phyloP scores from a whole-genome alignment of 2,888 invertebrate species.

The Drosophila robusta region DNA sequence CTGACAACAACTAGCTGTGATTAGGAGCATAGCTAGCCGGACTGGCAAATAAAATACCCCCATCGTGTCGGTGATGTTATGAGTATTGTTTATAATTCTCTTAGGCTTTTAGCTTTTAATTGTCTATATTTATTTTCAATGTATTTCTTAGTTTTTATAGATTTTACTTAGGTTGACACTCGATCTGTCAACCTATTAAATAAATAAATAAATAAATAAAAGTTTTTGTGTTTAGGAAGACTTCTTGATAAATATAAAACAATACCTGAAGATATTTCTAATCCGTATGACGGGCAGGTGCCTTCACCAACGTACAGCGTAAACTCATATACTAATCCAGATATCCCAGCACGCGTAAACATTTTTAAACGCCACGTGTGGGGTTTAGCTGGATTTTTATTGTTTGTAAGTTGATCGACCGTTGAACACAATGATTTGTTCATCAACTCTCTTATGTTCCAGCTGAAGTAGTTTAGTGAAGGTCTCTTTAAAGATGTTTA shows the following conservation, averaged over 20 bases:
- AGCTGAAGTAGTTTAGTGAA: conserved; percentile 34
- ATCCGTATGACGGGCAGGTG: conserved; percentile 32
- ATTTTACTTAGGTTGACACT: no score
- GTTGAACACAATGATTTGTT: conserved; percentile 44
- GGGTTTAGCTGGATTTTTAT: conserved; percentile 39
- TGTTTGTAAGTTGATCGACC: conserved; percentile 38
- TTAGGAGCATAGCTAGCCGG: no score
- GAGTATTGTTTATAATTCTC: no score
- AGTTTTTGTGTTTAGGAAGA: conserved; percentile 32
- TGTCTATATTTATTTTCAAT: no score
- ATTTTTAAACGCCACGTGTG: conserved; percentile 42
- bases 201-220: no score
- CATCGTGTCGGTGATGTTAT: no score
- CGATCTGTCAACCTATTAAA: no score
- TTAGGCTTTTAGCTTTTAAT: no score
- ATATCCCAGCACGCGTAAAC: conserved; percentile 38
- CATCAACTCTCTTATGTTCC: conserved; percentile 53
- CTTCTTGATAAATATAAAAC: conserved; percentile 26
- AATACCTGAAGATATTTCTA: conserved; percentile 37
- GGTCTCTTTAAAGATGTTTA: conserved; percentile 24
- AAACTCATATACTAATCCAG: conserved; percentile 3
- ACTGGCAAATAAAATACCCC: no score
- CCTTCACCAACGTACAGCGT: conserved; percentile 39
- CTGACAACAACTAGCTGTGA: no score
- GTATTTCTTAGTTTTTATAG: no score